Evolutionary conservation across 2,113 vertebrate species (phyloP).

Genomic region (Rhineura floridana): DNA sequence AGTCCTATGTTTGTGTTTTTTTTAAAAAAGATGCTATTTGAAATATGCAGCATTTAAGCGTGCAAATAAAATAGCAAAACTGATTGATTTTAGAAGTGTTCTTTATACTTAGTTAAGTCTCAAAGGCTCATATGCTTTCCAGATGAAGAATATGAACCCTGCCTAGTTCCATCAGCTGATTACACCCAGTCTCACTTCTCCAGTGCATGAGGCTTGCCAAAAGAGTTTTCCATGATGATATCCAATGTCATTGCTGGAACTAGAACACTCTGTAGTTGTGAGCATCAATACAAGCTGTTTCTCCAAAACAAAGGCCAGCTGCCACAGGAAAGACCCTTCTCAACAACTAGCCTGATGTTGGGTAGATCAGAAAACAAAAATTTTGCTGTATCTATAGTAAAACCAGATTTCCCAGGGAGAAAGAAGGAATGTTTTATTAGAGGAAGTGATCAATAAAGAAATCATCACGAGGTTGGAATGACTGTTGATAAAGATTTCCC

Average conservation of each 20-base stretch:
- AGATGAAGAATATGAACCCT: background rate
- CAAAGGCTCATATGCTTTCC: background rate
- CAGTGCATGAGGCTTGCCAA: background rate
- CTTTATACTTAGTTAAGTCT: background rate
- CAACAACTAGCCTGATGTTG: fast-evolving
- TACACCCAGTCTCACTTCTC: background rate
- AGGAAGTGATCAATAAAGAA: slow-evolving; percentile 2
- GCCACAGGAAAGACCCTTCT: background rate
- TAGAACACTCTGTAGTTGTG: background rate
- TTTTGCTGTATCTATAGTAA: background rate
- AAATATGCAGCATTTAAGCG: background rate
- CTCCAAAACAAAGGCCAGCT: background rate
- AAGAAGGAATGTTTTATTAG: background rate
- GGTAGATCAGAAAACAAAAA: background rate
- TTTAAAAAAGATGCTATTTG: background rate
- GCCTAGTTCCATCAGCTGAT: background rate
- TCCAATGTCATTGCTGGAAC: background rate
- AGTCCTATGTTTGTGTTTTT: background rate
- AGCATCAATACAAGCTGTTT: slow-evolving; percentile 16
- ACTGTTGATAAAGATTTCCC: slow-evolving; percentile 17
- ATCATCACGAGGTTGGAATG: background rate
- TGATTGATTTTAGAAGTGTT: background rate
- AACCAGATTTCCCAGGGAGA: slow-evolving; percentile 14
- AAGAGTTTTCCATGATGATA: background rate
- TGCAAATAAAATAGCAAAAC: background rate